A percentile compares a stretch with the other conserved stretches of the same genome.
Conservation (phyloP, 2,888 invertebrate species). For the Hemaris fuciformis region DNA sequence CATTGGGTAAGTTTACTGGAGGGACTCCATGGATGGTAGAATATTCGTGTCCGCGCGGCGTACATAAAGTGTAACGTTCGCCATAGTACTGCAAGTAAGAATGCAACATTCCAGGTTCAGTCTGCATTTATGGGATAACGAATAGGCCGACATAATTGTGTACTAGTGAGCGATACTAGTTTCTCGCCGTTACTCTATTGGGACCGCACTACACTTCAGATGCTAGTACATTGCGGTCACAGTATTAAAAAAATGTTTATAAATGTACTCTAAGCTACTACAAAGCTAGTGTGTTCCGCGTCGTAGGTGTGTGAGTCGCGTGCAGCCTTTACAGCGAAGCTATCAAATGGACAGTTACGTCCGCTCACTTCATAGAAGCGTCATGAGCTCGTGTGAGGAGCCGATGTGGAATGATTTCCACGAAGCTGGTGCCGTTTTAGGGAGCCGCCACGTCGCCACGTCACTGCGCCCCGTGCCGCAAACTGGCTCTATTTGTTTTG, state of each 20-base stretch:
- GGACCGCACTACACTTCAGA: neutral
- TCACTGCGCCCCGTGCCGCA: constrained; percentile 24
- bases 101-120: neutral
- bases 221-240: neutral
- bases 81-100: neutral
- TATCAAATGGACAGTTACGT: constrained; percentile 20
- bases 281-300: neutral
- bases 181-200: neutral
- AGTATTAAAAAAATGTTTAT: neutral
- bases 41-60: no score
- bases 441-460: constrained; percentile 38
- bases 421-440: constrained; percentile 43
- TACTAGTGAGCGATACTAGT: neutral
- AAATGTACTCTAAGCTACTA: neutral
- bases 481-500: no score
- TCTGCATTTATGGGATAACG: neutral
- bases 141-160: neutral
- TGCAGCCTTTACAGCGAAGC: constrained; percentile 7
- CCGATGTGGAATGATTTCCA: constrained; percentile 31
- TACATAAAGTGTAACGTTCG: no score
- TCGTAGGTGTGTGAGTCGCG: neutral
- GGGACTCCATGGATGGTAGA: no score
- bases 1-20: no score
- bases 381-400: constrained; percentile 32
- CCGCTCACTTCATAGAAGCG: constrained; percentile 27